Evolutionary conservation across 2,113 vertebrate genomes (phyloP).

Genomic region (Ivindomyrus marchei): DNA sequence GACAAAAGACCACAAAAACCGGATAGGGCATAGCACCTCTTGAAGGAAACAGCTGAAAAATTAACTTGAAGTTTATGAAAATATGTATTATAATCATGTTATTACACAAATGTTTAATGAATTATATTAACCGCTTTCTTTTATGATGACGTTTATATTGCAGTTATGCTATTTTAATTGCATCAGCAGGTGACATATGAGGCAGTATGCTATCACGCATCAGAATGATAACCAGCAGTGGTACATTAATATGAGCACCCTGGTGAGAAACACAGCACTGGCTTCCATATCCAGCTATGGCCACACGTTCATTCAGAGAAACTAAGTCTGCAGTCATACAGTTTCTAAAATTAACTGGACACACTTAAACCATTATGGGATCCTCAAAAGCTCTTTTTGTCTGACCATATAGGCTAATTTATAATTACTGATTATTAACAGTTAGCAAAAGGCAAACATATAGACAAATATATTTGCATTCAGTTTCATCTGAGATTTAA

Average conservation of each 20-base stretch:
- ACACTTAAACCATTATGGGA: neutral
- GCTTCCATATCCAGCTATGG: neutral
- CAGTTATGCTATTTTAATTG: neutral
- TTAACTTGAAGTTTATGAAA: neutral
- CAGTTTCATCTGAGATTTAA: neutral
- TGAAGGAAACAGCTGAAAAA: neutral
- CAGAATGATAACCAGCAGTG: neutral
- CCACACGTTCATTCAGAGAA: neutral
- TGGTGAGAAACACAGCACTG: neutral
- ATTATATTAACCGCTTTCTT: neutral
- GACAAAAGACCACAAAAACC: neutral
- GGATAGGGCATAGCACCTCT: neutral
- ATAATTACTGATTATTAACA: neutral
- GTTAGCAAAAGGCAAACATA: neutral
- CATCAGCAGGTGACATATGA: neutral
- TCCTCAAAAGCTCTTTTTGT: neutral
- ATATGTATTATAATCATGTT: neutral
- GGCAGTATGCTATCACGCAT: neutral
- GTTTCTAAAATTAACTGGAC: neutral
- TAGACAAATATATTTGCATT: neutral
- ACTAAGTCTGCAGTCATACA: neutral
- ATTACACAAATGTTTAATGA: neutral
- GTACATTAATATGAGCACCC: neutral
- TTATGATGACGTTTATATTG: neutral
- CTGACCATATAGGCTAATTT: neutral